Percentiles rank a stretch among this genome's conserved stretches.
Conservation (phyloP, 2,888 invertebrate species). For the Tenthredo notha region DNA sequence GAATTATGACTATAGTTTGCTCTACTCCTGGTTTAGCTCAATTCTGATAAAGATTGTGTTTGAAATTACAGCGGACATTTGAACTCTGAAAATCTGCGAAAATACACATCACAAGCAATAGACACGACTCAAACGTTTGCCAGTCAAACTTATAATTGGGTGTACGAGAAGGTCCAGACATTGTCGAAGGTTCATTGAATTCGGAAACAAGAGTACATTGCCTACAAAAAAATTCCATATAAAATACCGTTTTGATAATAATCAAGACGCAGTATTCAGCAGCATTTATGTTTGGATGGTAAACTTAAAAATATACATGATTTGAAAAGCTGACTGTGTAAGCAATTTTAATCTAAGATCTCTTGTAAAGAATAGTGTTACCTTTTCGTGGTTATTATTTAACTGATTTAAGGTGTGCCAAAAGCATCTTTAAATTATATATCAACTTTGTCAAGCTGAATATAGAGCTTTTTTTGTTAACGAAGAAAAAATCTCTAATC, state of each 20-base stretch:
- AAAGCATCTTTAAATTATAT: slow-evolving; percentile 24
- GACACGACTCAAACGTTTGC: slow-evolving; percentile 86
- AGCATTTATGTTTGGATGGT: slow-evolving; percentile 40
- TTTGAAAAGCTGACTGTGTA: slow-evolving; percentile 46
- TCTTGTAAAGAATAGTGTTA: slow-evolving; percentile 30
- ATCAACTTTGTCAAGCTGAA: neutral
- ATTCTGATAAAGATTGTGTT: slow-evolving; percentile 54
- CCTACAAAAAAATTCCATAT: slow-evolving; percentile 42
- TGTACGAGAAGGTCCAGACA: slow-evolving; percentile 88
- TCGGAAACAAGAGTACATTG: slow-evolving; percentile 53
- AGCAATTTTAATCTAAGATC: slow-evolving; percentile 49
- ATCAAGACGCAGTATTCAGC: slow-evolving; percentile 34
- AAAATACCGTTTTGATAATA: slow-evolving; percentile 32
- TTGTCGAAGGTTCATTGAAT: slow-evolving; percentile 86
- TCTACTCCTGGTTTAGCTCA: slow-evolving; percentile 9
- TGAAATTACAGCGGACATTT: slow-evolving; percentile 84
- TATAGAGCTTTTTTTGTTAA: neutral
- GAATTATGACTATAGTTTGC: neutral
- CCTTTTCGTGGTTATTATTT: slow-evolving; percentile 39
- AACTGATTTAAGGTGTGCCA: slow-evolving; percentile 40
- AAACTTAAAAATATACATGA: slow-evolving; percentile 43
- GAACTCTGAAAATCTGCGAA: slow-evolving; percentile 88
- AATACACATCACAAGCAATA: slow-evolving; percentile 83
- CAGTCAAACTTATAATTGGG: slow-evolving; percentile 86
- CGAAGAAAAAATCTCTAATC: slow-evolving; percentile 9